Base-by-base conservation (phyloP, 2,888 invertebrate genomes). In the Trissolcus brochymenae region DNA sequence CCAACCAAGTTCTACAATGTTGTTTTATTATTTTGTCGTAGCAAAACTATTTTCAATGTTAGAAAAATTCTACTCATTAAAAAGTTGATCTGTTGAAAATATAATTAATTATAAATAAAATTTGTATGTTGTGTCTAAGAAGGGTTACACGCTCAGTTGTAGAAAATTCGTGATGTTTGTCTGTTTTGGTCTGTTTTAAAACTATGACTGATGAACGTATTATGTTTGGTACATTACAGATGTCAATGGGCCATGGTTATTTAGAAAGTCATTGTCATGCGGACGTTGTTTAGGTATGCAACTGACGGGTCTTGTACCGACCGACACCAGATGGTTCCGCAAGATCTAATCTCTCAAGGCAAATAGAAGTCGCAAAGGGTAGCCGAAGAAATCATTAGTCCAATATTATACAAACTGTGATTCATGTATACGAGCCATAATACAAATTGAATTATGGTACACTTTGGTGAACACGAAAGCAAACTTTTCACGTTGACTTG, bases 271-370 rank as follows among this genome's bases (percentile, higher is more conserved):
- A 74, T 67, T 67, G 73, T 62, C 73, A 43, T 55, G 9, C 43
- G 35, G 57, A 46, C 46, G 21, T 51, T 54, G 54, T 40, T 56
- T 62, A 51, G 29, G 35, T 46, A 41, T 57, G 14, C 59, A 54
- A 60, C 51, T 57, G 74, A 64, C 49, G 67, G 19, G 13, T 13
- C 53, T 6, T 35, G 11, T 35, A 35, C 9, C 35, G 21, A 55
- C n/a, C 43, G 75, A 68, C 75, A 72, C 75, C 75, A 72, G 64
- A 54, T 78, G 78, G 61, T 43, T 68, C 17, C 50, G 40, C 16
- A 55, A 78, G 75, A 72, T 78, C 62, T 75, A 78, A 78, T 75
- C 75, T 66, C 53, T 3, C 21, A 16, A n/a, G 51, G 55, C 50
- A 70, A 75, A 70, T 70, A 70, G 43, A 21, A 54, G 60, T 55